Evolutionary conservation across 2,797 vertebrate species (phyloP), one percentile per base, ranked within the genome.

Genomic region (Champsocephalus gunnari): DNA sequence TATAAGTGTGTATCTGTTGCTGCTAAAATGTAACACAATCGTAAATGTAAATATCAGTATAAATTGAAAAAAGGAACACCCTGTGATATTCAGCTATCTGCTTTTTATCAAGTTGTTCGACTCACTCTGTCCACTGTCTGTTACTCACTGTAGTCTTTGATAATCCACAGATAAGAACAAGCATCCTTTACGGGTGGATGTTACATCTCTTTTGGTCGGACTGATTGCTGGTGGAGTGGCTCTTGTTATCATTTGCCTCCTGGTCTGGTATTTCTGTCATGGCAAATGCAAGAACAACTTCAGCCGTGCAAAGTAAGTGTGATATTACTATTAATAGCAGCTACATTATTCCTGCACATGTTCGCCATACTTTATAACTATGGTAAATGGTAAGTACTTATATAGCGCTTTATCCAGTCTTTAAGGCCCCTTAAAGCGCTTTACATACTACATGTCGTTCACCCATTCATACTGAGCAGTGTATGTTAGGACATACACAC

Each of bases 131-230:
- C n/a, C 17, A 70, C 6, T 28, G 4, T 28, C 28, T 28, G 28
- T 54, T 12, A n/a, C 41, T 63, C 4, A 47, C 21, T 66, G 19
- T 66, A 65, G 51, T 80, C 55, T 76, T 5, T 74, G 60, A 58
- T 74, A 49, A 51, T 83, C 70, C 65, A 19, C 87, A 95, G 95
- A 77, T 3, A 86, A 93, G 38, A 58, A 58, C 5, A 72, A 87
- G 3, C 34, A 34, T 5, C 47, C 84, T 14, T 44, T 89, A 3
- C 95, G 94, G 75, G 74, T 98, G 0, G 97, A 99, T 3, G 95
- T 97, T 68, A 96, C 96, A 0, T 94, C 95, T 53, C 94, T 99
- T 74, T 89, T 99, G 87, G 96, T 96, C 87, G 96, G 97, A 69
- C 81, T 99, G 61, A 95, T 99, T 72, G 88, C 87, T 65, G 92